These are phyloP conservation scores for Anisognathus igniventris DNA, from an alignment of 2,797 vertebrate species.

Conservation along the genomic window DNA sequence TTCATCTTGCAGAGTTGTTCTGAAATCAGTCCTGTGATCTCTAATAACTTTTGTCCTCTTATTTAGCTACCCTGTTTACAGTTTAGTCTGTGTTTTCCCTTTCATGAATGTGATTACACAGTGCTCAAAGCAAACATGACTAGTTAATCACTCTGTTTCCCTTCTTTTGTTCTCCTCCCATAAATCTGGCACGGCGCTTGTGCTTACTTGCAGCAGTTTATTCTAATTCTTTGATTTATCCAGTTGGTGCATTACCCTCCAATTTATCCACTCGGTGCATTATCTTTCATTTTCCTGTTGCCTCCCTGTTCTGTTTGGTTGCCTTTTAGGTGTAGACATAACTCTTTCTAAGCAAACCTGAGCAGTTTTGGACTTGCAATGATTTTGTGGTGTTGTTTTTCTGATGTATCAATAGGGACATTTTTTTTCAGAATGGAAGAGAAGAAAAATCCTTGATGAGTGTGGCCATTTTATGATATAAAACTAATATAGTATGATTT, in stretches of 20 bases:
- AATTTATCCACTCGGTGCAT: not conserved
- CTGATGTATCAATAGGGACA: not conserved
- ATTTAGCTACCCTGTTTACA: not conserved
- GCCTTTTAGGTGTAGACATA: not conserved
- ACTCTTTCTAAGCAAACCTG: not conserved
- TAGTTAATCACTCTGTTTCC: not conserved
- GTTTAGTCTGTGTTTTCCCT: not conserved
- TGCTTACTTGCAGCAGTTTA: not conserved
- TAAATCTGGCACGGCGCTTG: not conserved
- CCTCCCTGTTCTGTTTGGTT: not conserved
- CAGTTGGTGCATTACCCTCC: not conserved
- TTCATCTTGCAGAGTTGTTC: not conserved
- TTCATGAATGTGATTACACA: not conserved
- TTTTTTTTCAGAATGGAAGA: not conserved
- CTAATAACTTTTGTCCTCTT: not conserved
- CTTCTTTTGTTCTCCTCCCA: not conserved
- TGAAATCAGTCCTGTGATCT: not conserved
- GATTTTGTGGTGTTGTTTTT: not conserved
- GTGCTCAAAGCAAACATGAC: not conserved
- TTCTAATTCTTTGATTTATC: not conserved
- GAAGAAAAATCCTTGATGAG: not conserved
- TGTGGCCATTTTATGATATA: not conserved
- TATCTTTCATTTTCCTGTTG: not conserved
- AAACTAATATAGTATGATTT: not conserved
- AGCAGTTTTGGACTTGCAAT: not conserved